phyloP scores from a whole-genome alignment of 2,888 invertebrate species.

The Saturnia japonica region DNA sequence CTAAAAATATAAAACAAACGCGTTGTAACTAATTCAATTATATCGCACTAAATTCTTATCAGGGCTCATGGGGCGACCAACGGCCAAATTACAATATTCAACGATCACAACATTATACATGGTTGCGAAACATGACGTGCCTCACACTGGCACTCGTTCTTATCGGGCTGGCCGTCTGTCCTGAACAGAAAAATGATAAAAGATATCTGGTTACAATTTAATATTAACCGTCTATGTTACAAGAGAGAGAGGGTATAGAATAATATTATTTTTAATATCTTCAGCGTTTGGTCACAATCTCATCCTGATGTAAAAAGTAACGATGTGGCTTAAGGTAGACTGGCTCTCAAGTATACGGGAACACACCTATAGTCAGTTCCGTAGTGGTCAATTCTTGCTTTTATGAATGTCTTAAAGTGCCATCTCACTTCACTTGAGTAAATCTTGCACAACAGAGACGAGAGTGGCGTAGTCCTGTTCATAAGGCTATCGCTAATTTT shows the following conservation, averaged over 20 bases:
- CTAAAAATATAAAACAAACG: neutral
- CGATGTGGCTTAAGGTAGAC: too few relatives aligned
- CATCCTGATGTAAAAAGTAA: too few relatives aligned
- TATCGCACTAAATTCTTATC: conserved; percentile 11
- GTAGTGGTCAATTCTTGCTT: too few relatives aligned
- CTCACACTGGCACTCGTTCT: conserved; percentile 49
- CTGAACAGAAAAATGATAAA: conserved; percentile 74
- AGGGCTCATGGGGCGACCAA: conserved; percentile 7
- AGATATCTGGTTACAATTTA: conserved; percentile 71
- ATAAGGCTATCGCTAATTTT: too few relatives aligned
- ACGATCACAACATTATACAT: conserved; percentile 21
- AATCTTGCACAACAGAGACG: too few relatives aligned
- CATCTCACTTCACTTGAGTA: too few relatives aligned
- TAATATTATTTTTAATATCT: too few relatives aligned
- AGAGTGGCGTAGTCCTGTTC: too few relatives aligned
- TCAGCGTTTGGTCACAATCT: too few relatives aligned
- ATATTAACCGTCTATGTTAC: conserved; percentile 41
- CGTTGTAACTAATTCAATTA: conserved; percentile 10
- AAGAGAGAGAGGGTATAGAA: conserved; percentile 36
- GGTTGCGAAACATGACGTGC: conserved; percentile 58
- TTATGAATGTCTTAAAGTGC: too few relatives aligned
- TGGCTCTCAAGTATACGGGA: too few relatives aligned
- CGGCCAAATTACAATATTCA: conserved; percentile 18
- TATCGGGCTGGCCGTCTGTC: conserved; percentile 61
- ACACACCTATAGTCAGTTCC: too few relatives aligned